These are phyloP conservation scores for Rhinophrynus dorsalis DNA, from an alignment of 2,797 vertebrate species.

Conservation along the genomic window DNA sequence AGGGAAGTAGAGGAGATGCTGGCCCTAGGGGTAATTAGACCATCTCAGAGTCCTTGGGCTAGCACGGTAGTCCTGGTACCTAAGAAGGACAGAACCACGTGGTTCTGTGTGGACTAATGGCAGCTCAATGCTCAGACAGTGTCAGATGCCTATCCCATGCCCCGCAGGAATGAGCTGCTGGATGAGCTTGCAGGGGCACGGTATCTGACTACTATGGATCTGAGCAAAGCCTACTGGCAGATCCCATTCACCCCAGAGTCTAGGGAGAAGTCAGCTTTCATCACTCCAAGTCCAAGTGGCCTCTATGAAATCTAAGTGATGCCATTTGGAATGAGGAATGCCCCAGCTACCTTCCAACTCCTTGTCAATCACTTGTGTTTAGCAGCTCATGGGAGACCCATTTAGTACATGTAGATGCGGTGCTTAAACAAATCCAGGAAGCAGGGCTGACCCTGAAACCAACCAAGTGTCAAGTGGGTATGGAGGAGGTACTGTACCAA, in stretches of 20 bases:
- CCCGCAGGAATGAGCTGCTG: background rate
- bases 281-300: no score
- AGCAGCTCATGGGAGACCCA: no score
- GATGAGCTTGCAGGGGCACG: background rate
- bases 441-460: no score
- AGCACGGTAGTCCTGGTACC: background rate
- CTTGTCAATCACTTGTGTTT: no score
- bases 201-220: background rate
- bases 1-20: background rate
- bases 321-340: no score
- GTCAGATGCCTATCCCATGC: background rate
- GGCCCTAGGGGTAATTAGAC: background rate
- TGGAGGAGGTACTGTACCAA: no score
- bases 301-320: no score
- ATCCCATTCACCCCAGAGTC: background rate
- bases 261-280: background rate
- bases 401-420: no score
- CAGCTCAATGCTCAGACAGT: background rate
- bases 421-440: no score
- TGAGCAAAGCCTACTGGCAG: background rate
- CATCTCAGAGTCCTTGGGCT: background rate
- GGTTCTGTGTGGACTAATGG: background rate
- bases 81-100: background rate
- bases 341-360: no score
- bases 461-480: no score